Conservation (phyloP, 2,888 invertebrate species). For the Drosophila diplacantha region DNA sequence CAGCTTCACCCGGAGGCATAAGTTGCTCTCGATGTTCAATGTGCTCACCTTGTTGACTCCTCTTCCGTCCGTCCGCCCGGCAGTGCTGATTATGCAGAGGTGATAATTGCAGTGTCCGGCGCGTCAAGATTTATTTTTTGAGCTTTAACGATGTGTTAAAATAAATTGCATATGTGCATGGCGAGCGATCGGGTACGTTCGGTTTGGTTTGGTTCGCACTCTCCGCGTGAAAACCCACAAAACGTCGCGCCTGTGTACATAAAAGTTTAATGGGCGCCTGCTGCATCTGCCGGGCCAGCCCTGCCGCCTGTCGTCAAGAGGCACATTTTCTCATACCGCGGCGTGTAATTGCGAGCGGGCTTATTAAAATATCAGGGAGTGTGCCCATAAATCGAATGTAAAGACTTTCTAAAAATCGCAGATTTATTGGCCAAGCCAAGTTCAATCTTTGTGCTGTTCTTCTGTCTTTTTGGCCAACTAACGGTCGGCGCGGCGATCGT, state of each 20-base stretch:
- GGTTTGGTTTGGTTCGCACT: conserved; percentile 8
- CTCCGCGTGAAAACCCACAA: conserved; percentile 58
- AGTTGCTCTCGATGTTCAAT: conserved; percentile 68
- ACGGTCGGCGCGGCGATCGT: conserved; percentile 52
- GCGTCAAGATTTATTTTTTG: conserved; percentile 74
- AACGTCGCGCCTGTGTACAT: conserved; percentile 69
- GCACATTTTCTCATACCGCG: conserved; percentile 5
- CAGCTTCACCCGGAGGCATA: conserved; percentile 57
- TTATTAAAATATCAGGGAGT: conserved; percentile 62
- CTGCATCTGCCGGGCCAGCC: conserved; percentile 20
- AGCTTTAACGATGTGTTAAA: conserved; percentile 76
- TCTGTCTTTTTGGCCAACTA: conserved; percentile 28
- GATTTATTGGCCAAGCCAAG: conserved; percentile 56
- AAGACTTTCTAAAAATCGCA: conserved; percentile 58
- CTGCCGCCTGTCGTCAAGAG: conserved; percentile 2
- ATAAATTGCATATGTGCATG: conserved; percentile 72
- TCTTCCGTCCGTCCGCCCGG: conserved; percentile 14
- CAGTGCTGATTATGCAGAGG: conserved; percentile 71
- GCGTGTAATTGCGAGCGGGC: conserved; percentile 52
- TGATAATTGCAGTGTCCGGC: conserved; percentile 76
- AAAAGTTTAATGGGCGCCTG: conserved; percentile 58
- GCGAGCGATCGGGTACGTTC: conserved; percentile 11
- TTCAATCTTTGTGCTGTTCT: conserved; percentile 19
- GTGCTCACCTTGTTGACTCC: conserved; percentile 47
- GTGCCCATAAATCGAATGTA: conserved; percentile 45